Conservation (phyloP, 2,113 vertebrate species). For the Rhynchopsitta pachyrhyncha region DNA sequence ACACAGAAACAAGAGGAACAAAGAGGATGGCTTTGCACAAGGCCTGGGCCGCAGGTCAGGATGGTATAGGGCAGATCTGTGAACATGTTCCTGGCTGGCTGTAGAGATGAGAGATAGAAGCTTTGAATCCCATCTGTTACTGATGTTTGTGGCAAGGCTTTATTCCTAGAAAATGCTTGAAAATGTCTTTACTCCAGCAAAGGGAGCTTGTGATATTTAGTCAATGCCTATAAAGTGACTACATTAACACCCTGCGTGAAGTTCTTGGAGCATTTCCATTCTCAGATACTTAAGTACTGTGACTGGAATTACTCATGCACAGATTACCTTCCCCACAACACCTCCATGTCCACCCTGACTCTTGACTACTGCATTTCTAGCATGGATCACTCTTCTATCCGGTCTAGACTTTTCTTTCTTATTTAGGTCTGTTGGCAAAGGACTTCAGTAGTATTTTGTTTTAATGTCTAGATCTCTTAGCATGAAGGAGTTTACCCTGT, state of each 20-base stretch:
- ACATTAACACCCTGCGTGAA: background rate
- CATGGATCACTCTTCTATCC: background rate
- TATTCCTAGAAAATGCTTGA: background rate
- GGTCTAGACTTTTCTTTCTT: background rate
- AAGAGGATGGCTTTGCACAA: background rate
- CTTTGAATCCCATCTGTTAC: background rate
- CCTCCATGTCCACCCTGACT: background rate
- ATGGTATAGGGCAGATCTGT: background rate
- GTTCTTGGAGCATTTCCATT: background rate
- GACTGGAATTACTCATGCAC: background rate
- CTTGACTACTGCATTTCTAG: background rate
- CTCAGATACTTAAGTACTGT: background rate
- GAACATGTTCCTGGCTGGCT: background rate
- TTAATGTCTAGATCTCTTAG: background rate
- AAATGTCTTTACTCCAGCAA: background rate
- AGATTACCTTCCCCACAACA: background rate
- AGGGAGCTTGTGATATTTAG: background rate
- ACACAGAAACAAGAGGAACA: fast-evolving
- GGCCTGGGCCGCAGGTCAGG: background rate
- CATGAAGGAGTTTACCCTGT: background rate
- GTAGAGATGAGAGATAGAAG: background rate
- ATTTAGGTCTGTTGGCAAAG: background rate
- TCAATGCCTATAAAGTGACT: background rate
- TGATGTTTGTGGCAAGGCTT: background rate
- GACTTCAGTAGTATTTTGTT: background rate